Evolutionary conservation across 2,888 invertebrate genomes (phyloP).

Genomic region (Spisula subtruncata): DNA sequence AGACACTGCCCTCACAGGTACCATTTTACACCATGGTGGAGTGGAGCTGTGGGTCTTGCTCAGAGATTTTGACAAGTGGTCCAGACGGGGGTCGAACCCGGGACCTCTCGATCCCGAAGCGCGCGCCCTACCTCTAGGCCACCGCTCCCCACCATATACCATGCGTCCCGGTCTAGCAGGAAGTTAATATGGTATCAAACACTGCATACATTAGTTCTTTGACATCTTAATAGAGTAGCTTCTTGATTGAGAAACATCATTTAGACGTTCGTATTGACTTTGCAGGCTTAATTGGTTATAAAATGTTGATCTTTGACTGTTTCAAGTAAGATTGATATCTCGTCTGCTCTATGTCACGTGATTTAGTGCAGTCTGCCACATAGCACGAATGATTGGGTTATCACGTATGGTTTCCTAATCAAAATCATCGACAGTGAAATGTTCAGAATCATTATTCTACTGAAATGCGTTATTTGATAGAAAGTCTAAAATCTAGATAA

Average conservation of each 20-base stretch:
- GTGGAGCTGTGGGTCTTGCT: no score
- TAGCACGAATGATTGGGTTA: neutral
- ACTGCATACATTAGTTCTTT: no score
- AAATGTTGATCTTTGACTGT: neutral
- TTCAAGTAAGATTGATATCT: neutral
- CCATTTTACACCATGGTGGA: no score
- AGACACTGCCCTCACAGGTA: no score
- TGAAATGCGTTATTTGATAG: neutral
- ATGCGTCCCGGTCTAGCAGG: no score
- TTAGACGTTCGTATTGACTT: conserved; percentile 6
- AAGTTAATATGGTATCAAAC: no score
- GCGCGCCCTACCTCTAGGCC: no score
- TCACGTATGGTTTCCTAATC: neutral
- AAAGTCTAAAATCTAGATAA: no score
- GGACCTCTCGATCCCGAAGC: no score
- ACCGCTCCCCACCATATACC: no score
- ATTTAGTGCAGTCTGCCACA: neutral
- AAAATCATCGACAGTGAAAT: neutral
- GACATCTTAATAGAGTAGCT: neutral
- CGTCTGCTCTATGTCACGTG: conserved; percentile 2
- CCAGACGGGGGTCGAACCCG: no score
- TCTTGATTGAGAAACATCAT: neutral
- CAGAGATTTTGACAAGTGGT: no score
- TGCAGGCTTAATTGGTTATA: neutral
- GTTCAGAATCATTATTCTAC: neutral